Evolutionary conservation across 2,797 vertebrate genomes (phyloP), one percentile per base, ranked within the genome.

Genomic region (Pseudochaenichthys georgianus): DNA sequence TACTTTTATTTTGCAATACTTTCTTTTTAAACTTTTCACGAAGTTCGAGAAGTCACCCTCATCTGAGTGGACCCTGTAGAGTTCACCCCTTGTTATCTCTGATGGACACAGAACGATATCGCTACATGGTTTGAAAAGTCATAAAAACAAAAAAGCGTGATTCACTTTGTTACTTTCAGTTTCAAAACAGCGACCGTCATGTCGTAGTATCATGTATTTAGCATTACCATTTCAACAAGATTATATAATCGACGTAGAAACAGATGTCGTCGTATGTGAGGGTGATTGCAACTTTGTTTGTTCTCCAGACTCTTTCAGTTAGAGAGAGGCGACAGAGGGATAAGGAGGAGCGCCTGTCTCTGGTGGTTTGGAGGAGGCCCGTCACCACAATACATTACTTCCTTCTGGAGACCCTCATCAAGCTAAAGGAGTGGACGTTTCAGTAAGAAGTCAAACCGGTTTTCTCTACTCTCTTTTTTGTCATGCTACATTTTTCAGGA

Each of bases 341-440:
- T 62, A 95, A 95, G 70, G 97, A 98, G 86, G 97, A 98, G 76
- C 96, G 98, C 48, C 93, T 97, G 79, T 96, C 95, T 77, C 94
- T 99, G 91, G 95, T 99, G 34, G 89, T 99, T 50, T 99, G 98
- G 98, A 97, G 90, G 91, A 95, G 96, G 75, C 98, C 98, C 0
- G 69, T 97, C 47, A 89, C 95, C 93, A 99, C 98, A 69, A 93
- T 99, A 77, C 96, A 98, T 88, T 99, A 98, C 95, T 99, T 98
- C 90, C 95, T 95, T 83, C 92, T 98, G 91, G 98, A 99, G 95
- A 95, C 95, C 16, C 94, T 99, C 88, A 86, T 97, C 92, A 96
- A 96, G 92, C 93, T 98, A 91, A 98, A 98, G 95, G 97, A 99
- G 90, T 97, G 94, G 96, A 97, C 97, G 55, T 92, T 96, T 90